A percentile compares a stretch with the other conserved stretches of the same genome.
Conservation (phyloP, 2,888 invertebrate genomes). For the Papilio elwesi region DNA sequence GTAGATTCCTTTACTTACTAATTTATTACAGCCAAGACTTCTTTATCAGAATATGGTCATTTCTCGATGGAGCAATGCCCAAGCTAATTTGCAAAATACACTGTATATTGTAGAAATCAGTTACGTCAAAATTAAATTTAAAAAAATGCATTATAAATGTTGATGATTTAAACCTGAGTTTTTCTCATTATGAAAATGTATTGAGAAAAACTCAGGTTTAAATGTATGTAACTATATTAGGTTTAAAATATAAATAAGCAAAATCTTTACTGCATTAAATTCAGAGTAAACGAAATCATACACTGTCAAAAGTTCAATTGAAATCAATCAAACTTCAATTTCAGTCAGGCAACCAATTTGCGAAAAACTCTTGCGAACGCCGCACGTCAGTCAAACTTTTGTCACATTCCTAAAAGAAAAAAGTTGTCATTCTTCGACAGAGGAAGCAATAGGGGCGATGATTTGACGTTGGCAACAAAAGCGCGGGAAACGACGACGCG, state of each 20-base stretch:
- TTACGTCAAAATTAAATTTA: too few relatives aligned
- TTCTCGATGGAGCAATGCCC: too few relatives aligned
- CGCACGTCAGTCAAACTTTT: conserved; percentile 72
- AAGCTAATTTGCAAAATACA: too few relatives aligned
- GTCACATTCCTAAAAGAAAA: conserved; percentile 67
- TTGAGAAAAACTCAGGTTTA: too few relatives aligned
- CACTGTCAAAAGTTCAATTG: conserved; percentile 64
- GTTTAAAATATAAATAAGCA: conserved; percentile 16
- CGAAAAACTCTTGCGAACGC: conserved; percentile 44
- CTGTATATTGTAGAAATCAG: too few relatives aligned
- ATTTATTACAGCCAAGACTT: too few relatives aligned
- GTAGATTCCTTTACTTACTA: background rate
- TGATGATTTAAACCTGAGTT: too few relatives aligned
- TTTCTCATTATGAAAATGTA: too few relatives aligned
- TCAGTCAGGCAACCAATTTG: conserved; percentile 56
- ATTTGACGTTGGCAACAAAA: conserved; percentile 72
- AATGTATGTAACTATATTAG: too few relatives aligned
- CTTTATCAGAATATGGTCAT: too few relatives aligned
- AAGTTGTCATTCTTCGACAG: conserved; percentile 45
- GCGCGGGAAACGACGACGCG: conserved; percentile 62
- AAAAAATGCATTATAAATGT: too few relatives aligned
- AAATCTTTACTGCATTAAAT: conserved; percentile 34
- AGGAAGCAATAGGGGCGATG: conserved; percentile 71
- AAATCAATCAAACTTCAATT: conserved; percentile 70
- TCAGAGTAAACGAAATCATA: conserved; percentile 39